Evolutionary conservation across 2,888 invertebrate genomes (phyloP).

Genomic region (Cactoblastis cactorum): DNA sequence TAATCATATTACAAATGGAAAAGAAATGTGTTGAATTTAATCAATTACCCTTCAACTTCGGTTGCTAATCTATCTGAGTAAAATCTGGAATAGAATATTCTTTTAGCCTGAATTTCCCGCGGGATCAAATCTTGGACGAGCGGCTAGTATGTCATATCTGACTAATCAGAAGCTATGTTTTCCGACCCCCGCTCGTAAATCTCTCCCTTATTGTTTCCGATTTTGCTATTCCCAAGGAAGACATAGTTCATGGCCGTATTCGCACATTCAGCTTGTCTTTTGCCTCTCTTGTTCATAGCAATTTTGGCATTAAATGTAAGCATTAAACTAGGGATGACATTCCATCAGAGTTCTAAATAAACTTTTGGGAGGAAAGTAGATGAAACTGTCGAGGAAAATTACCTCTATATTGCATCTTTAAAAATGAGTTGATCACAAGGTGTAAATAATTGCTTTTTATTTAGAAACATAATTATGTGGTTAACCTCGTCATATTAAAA

Average conservation of each 20-base stretch:
- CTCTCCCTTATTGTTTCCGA: conserved; percentile 22
- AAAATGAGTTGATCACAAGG: too few species aligned
- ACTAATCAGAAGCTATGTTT: conserved; percentile 2
- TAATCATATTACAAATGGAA: not conserved
- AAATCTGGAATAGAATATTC: too few species aligned
- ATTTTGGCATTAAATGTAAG: conserved; percentile 1
- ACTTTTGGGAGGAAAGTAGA: not conserved
- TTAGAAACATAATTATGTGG: not conserved
- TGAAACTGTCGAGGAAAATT: not conserved
- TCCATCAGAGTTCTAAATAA: not conserved
- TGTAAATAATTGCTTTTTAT: too few species aligned
- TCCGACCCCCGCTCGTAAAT: conserved; percentile 18
- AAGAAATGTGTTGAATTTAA: too few species aligned
- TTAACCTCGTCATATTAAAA: not conserved
- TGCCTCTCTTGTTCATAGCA: not conserved
- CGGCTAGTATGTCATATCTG: too few species aligned
- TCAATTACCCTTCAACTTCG: too few species aligned
- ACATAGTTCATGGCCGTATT: conserved; percentile 17
- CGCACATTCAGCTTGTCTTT: conserved; percentile 3
- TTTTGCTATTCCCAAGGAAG: conserved; percentile 16
- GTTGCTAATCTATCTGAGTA: too few species aligned
- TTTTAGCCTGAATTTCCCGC: too few species aligned
- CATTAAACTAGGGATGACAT: not conserved
- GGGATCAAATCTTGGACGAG: too few species aligned
- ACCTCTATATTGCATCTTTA: too few species aligned